These are phyloP conservation scores for Globia sparganii DNA, from an alignment of 2,888 invertebrate species.

Conservation along the genomic window DNA sequence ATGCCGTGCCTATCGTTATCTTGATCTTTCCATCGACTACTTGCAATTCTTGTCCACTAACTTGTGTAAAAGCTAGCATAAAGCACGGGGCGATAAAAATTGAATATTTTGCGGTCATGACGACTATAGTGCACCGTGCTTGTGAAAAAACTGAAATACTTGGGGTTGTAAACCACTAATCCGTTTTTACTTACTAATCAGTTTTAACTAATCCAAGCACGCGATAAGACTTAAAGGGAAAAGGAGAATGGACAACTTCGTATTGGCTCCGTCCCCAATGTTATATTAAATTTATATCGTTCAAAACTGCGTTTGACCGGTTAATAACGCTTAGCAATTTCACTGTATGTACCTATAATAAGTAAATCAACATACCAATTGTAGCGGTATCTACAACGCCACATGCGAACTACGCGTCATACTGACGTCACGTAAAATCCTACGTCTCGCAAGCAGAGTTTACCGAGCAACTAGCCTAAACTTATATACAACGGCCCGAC, in stretches of 20 bases:
- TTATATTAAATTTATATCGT: background rate
- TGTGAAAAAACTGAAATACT: constrained; percentile 59
- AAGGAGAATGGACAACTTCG: constrained; percentile 9
- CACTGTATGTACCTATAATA: background rate
- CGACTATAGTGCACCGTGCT: constrained; percentile 50
- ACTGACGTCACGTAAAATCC: no score
- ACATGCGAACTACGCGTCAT: no score
- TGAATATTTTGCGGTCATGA: constrained; percentile 66
- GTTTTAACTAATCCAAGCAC: constrained; percentile 31
- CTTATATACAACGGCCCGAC: no score
- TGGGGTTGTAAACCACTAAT: constrained; percentile 22
- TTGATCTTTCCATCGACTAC: constrained; percentile 80
- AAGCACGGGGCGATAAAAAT: constrained; percentile 53
- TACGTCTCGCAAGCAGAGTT: no score
- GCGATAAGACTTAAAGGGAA: constrained; percentile 26
- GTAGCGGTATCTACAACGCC: no score
- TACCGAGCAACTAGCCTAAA: no score
- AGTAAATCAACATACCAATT: background rate
- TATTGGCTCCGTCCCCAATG: background rate
- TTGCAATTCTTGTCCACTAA: constrained; percentile 66
- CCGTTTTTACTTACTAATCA: no score
- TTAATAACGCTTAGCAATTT: background rate
- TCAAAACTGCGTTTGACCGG: background rate
- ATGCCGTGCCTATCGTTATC: constrained; percentile 78
- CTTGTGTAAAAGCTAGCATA: constrained; percentile 54